phyloP scores from a whole-genome alignment of 2,113 vertebrate species.

The Neomonachus schauinslandi region DNA sequence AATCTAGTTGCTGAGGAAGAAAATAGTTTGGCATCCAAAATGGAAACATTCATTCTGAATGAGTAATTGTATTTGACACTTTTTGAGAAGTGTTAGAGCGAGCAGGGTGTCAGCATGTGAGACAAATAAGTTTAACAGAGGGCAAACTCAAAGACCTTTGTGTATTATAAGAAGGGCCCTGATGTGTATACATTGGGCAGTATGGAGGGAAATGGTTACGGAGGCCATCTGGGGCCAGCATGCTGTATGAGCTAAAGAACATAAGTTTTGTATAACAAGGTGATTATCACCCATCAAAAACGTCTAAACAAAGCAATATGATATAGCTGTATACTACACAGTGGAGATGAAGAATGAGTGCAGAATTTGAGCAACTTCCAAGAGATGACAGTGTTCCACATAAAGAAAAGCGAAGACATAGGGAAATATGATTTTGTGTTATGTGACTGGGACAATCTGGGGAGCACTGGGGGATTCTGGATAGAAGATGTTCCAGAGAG shows the following conservation, averaged over 20 bases:
- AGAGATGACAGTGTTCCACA: background rate
- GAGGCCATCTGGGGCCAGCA: background rate
- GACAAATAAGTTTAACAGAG: background rate
- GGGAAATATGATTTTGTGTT: background rate
- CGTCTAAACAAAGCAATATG: background rate
- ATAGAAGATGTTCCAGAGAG: background rate
- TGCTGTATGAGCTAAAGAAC: background rate
- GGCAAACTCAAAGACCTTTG: background rate
- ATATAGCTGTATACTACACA: rapidly evolving
- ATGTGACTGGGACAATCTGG: background rate
- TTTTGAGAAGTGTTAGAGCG: background rate
- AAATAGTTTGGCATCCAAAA: background rate
- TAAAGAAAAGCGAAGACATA: background rate
- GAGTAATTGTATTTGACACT: background rate
- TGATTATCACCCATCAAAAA: background rate
- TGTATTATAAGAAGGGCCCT: background rate
- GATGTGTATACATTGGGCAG: background rate
- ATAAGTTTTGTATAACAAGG: background rate
- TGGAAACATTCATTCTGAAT: background rate
- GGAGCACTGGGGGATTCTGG: background rate
- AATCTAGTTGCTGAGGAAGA: background rate
- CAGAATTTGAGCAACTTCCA: background rate
- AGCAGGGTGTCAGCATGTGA: background rate
- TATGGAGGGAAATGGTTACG: background rate
- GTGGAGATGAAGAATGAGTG: background rate